Conservation (phyloP, 2,888 invertebrate species). For the Thumatha senex region DNA sequence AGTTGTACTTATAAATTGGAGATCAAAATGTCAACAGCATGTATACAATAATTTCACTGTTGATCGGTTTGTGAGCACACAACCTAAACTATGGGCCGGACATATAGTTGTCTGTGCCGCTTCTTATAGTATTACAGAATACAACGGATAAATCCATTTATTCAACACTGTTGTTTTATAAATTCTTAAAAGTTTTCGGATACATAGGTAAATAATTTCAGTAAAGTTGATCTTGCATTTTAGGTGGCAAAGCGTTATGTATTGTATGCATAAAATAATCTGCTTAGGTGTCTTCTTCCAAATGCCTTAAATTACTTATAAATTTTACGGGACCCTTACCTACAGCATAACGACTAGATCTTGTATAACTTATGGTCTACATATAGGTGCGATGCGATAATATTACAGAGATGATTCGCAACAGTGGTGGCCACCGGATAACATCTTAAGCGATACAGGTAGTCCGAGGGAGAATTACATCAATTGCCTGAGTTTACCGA, state of each 20-base stretch:
- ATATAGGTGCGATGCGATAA: constrained; percentile 16
- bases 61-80: background rate
- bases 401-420: background rate
- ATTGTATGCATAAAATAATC: too few relatives aligned
- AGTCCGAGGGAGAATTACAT: too few relatives aligned
- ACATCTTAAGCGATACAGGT: background rate
- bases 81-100: constrained; percentile 4
- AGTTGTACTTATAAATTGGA: constrained; percentile 23
- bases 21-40: constrained; percentile 14
- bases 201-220: too few relatives aligned
- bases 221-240: too few relatives aligned
- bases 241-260: too few relatives aligned
- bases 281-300: background rate
- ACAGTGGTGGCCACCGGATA: background rate
- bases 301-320: constrained; percentile 1
- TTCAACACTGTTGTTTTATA: background rate
- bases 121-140: background rate
- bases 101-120: background rate
- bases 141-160: background rate
- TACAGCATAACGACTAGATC: constrained; percentile 36
- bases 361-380: constrained; percentile 19
- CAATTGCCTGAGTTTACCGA: too few relatives aligned
- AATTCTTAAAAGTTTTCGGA: too few relatives aligned
- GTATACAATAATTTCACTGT: constrained; percentile 8
- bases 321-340: constrained; percentile 10